Percentiles rank a stretch among this genome's conserved stretches.
Evolutionary conservation across 2,797 vertebrate genomes (phyloP).

Genomic region (Myotis planiceps): DNA sequence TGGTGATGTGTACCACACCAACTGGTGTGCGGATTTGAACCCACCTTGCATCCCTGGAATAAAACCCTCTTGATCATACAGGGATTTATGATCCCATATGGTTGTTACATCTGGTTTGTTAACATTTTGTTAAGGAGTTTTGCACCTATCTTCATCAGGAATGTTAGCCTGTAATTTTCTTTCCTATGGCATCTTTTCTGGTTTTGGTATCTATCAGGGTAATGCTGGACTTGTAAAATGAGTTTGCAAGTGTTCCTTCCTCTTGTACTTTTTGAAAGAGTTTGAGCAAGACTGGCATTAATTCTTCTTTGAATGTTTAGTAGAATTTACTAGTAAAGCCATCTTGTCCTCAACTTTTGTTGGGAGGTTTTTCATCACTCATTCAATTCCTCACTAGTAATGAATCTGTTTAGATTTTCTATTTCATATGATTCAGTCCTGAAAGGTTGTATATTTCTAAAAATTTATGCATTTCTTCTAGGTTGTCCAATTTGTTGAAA

Average conservation of each 20-base stretch:
- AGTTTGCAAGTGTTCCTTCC: background rate
- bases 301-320: background rate
- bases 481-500: background rate
- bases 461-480: background rate
- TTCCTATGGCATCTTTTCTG: background rate
- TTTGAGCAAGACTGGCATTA: background rate
- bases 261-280: background rate
- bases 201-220: background rate
- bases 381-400: background rate
- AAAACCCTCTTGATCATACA: background rate
- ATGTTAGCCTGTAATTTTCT: background rate
- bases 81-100: too few relatives aligned
- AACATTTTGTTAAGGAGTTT: background rate
- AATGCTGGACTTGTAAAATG: background rate
- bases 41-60: background rate
- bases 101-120: background rate
- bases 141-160: background rate
- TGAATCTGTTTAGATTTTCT: background rate
- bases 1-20: background rate
- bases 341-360: background rate
- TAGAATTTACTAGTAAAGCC: background rate
- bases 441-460: background rate
- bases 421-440: background rate
- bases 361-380: background rate
- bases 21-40: background rate